Conservation (phyloP, 1,140 invertebrate species). For the Meloidogyne chitwoodi region DNA sequence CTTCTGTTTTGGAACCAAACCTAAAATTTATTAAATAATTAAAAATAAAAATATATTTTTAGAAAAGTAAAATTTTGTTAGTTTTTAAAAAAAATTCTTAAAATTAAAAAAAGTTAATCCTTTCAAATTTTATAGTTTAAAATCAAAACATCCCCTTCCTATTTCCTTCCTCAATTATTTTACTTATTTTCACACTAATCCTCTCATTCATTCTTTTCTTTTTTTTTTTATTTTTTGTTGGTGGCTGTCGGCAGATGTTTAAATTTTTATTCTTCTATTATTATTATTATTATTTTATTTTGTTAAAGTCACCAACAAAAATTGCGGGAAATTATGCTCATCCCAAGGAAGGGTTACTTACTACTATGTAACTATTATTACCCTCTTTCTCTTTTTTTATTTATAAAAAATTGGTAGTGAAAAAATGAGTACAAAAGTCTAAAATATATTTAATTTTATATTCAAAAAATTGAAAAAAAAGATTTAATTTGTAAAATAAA, state of each 20-base stretch:
- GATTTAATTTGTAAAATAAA: too few species aligned
- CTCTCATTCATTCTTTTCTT: constrained; percentile 1
- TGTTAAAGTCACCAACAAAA: not conserved
- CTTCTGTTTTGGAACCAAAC: constrained; percentile 51
- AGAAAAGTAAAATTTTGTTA: not conserved
- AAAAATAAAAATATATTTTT: not conserved
- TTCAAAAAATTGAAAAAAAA: too few species aligned
- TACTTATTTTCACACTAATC: constrained; percentile 4
- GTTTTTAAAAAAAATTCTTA: not conserved
- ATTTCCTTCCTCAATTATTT: not conserved
- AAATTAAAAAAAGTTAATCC: not conserved
- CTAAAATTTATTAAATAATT: constrained; percentile 28
- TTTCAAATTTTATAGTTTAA: not conserved
- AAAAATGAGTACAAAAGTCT: too few species aligned
- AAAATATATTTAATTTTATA: too few species aligned
- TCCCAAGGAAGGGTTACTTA: too few species aligned
- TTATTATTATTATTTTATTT: not conserved
- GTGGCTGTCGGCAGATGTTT: constrained; percentile 19
- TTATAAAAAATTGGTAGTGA: not conserved
- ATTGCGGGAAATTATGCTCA: constrained; percentile 24
- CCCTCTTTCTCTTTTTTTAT: too few species aligned
- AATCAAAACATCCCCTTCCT: not conserved
- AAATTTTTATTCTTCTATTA: not conserved
- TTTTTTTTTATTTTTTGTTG: not conserved
- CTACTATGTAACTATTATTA: too few species aligned